Evolutionary conservation across 2,888 invertebrate genomes (phyloP).

Genomic region (Aphelenchoides bicaudatus): DNA sequence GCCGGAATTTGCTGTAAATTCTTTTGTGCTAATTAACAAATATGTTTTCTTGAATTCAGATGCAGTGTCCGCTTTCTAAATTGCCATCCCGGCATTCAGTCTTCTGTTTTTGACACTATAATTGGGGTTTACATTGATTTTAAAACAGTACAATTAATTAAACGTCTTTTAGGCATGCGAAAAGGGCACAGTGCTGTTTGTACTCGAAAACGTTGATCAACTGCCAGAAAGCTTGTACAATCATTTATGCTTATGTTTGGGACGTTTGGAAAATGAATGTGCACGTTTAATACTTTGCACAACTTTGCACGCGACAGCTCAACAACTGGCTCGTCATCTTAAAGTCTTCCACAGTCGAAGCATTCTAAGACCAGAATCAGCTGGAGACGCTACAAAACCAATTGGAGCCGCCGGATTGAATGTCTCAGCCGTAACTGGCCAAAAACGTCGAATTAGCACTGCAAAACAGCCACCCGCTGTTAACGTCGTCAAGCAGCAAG

Average conservation of each 20-base stretch:
- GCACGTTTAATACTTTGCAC: conserved; percentile 22
- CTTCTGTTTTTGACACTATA: conserved; percentile 31
- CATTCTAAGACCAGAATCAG: conserved; percentile 1
- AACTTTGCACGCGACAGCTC: conserved; percentile 8
- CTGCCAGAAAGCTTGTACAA: conserved; percentile 21
- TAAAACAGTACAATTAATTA: conserved; percentile 14
- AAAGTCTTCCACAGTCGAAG: conserved; percentile 10
- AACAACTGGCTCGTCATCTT: conserved; percentile 4
- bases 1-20: conserved; percentile 31
- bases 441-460: conserved; percentile 1
- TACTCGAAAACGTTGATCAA: conserved; percentile 48
- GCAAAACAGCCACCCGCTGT: neutral
- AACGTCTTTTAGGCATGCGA: conserved; percentile 28
- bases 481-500: neutral
- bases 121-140: too few relatives aligned
- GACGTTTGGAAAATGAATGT: conserved; percentile 18
- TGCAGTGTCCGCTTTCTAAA: conserved; percentile 47
- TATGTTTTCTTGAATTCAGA: too few relatives aligned
- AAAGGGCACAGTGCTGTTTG: conserved; percentile 35
- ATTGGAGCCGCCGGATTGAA: neutral
- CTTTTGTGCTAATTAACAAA: conserved; percentile 17
- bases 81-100: conserved; percentile 35
- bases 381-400: too few relatives aligned
- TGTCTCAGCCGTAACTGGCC: conserved; percentile 8
- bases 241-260: conserved; percentile 10